phyloP scores from a whole-genome alignment of 2,888 invertebrate species.

The Encarsia formosa region DNA sequence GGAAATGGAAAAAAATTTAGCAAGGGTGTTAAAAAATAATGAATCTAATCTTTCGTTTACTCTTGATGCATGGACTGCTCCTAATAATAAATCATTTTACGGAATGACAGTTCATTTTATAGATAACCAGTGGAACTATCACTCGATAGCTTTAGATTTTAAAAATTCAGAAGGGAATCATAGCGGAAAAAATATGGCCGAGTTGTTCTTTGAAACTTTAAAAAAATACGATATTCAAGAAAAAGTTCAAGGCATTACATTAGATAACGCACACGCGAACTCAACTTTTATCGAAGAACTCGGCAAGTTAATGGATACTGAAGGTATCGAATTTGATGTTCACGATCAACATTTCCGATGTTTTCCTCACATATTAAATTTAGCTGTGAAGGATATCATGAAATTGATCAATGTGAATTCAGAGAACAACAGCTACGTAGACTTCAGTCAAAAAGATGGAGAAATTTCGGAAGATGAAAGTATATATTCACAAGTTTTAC shows the following conservation, averaged over 20 bases:
- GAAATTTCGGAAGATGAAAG: too few species aligned
- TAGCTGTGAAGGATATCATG: constrained; percentile 32
- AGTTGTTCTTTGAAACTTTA: constrained; percentile 1
- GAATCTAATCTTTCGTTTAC: neutral
- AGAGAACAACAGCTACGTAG: too few species aligned
- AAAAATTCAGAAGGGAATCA: neutral
- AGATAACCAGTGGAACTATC: neutral
- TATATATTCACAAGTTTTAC: too few species aligned
- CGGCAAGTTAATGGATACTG: neutral
- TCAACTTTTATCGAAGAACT: constrained; percentile 8
- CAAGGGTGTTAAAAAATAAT: neutral
- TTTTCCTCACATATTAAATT: constrained; percentile 34
- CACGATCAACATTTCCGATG: constrained; percentile 35
- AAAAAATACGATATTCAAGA: neutral
- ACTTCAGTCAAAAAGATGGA: too few species aligned
- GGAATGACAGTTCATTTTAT: neutral
- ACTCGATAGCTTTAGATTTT: neutral
- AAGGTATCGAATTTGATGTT: constrained; percentile 18
- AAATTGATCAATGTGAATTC: constrained; percentile 8
- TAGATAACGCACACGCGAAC: constrained; percentile 9
- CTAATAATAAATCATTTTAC: neutral
- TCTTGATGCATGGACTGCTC: neutral
- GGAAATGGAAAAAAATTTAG: neutral
- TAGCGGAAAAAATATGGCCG: neutral
- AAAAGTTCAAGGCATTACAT: constrained; percentile 3